Base-by-base conservation (phyloP, 2,888 invertebrate species). In the Caenorhabditis imperialis region DNA sequence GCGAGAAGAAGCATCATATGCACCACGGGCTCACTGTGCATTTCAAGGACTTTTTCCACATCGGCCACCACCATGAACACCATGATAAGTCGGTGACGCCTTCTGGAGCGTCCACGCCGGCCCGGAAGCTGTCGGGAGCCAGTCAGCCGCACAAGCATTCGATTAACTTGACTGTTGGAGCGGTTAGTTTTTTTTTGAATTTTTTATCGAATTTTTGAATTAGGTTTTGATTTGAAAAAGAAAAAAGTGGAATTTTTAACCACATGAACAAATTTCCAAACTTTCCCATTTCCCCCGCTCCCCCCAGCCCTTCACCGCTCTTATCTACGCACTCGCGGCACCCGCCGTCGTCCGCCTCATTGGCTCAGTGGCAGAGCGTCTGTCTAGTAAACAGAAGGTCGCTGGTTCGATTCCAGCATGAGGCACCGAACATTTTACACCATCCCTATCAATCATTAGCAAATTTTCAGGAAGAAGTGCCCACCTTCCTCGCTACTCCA, bases 301-400 rank as follows among this genome's bases (percentile, higher is more conserved):
- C 40, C 40, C 8, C 1, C 5, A 10, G 27, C 18, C 14, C 2
- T 30, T 16, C 3, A 16, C 38, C 14, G 3, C 33, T 33, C 10
- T 33, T 33, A 10, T 33, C 10, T 33, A 33, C 10, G 10, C n/a
- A 33, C 33, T 33, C 10, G 6, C 33, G 10, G 7, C 10, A 33
- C 33, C 6, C 6, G 12, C 5, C 37, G n/a, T 12, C 3, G 18
- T 3, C 20, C 44, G 44, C 20, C n/a, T n/a, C n/a, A n/a, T n/a
- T n/a, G 44, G 4, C 44, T 14, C 22, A 20, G 18, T 12, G 12
- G 25, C 23, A 10, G 10, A n/a, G n/a, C 25, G 8, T 55, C 18
- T 42, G 22, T 30, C 81, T 81, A 74, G 80, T 82, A 81, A 81
- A 81, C 83, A 80, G 81, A 83, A 83, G 82, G 83, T 83, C 81